Percentiles rank a stretch among this genome's conserved stretches.
phyloP scores from a whole-genome alignment of 2,888 invertebrate species.

The Teinopalpus imperialis region DNA sequence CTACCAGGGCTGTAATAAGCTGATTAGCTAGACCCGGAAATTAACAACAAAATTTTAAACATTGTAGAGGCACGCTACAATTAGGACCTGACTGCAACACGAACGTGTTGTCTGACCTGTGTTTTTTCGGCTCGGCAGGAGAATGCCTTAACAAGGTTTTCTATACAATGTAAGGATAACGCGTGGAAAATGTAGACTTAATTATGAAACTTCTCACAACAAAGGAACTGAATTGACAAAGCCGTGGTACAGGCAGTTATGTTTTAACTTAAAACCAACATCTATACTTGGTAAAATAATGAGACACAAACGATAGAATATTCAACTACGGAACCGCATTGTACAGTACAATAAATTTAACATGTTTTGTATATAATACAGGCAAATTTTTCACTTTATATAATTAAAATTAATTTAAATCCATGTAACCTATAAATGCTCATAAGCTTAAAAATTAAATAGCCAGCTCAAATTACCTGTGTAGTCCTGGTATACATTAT shows the following conservation, averaged over 20 bases:
- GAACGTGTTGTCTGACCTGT: too few species aligned
- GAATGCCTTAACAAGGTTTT: constrained; percentile 27
- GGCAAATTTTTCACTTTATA: too few species aligned
- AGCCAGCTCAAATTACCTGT: constrained; percentile 29
- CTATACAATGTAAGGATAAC: constrained; percentile 27
- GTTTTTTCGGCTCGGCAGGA: too few species aligned
- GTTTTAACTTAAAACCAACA: constrained; percentile 11
- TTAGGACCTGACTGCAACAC: too few species aligned
- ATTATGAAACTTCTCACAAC: constrained; percentile 24
- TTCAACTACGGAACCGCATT: too few species aligned
- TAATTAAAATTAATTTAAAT: not conserved
- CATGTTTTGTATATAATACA: too few species aligned
- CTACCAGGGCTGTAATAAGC: too few species aligned
- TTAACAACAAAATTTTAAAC: too few species aligned
- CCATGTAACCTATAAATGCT: not conserved
- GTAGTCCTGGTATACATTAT: constrained; percentile 34
- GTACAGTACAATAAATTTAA: too few species aligned
- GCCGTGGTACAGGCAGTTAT: constrained; percentile 10
- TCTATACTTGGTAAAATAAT: constrained; percentile 3
- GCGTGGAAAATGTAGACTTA: constrained; percentile 25
- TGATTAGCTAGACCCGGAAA: too few species aligned
- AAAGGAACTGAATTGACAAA: constrained; percentile 20
- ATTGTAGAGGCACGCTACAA: too few species aligned
- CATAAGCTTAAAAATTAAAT: constrained; percentile 6
- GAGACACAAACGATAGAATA: too few species aligned